A percentile compares a stretch with the other conserved stretches of the same genome.
Conservation (phyloP, 2,113 vertebrate species). For the Emydura subglobosa region DNA sequence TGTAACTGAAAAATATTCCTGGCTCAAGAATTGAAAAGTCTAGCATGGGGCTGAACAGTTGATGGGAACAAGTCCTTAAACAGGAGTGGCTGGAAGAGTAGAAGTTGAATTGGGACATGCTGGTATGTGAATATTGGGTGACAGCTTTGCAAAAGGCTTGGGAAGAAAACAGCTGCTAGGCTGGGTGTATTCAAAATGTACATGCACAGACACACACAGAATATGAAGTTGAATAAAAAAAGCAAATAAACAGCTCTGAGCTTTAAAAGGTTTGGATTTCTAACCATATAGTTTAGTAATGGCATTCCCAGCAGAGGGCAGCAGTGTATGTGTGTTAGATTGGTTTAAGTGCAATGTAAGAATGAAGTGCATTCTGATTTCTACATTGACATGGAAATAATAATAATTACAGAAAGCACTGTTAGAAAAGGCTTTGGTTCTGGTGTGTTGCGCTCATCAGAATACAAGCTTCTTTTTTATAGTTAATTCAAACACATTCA, state of each 20-base stretch:
- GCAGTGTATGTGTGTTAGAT: background rate
- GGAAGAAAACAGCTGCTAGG: rapidly evolving
- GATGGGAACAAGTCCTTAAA: background rate
- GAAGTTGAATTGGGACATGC: background rate
- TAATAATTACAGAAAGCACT: rapidly evolving
- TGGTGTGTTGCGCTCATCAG: background rate
- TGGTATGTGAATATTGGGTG: rapidly evolving
- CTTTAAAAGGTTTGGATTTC: background rate
- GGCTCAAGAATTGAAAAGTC: background rate
- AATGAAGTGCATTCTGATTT: rapidly evolving
- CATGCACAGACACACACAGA: background rate
- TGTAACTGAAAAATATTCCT: background rate
- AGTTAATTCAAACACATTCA: background rate
- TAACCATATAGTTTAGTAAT: background rate
- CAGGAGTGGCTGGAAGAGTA: background rate
- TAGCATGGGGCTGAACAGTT: background rate
- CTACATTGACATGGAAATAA: background rate
- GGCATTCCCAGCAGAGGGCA: constrained; percentile 72
- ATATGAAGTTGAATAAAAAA: background rate
- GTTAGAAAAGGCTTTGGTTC: rapidly evolving
- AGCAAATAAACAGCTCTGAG: background rate
- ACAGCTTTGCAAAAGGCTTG: background rate
- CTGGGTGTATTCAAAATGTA: background rate
- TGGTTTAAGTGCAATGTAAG: rapidly evolving
- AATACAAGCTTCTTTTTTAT: background rate